Evolutionary conservation across 2,797 vertebrate species (phyloP).

Genomic region (Galaxias olidus): DNA sequence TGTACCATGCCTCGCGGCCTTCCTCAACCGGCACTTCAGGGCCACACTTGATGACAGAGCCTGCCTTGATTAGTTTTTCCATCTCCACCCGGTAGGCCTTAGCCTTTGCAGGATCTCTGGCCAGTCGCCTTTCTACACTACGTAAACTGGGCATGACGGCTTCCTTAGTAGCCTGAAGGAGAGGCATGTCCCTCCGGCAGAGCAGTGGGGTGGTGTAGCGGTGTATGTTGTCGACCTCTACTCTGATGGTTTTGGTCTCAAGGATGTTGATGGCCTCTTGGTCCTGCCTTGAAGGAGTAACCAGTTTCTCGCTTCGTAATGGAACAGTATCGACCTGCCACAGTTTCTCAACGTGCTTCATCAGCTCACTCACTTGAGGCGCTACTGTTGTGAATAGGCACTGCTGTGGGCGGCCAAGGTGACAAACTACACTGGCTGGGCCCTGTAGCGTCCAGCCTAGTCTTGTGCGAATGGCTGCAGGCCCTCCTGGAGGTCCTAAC

Average conservation of each 20-base stretch:
- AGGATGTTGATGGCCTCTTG: neutral
- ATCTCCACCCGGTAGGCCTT: neutral
- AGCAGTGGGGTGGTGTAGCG: neutral
- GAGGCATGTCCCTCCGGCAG: neutral
- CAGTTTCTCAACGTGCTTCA: neutral
- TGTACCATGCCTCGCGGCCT: no score
- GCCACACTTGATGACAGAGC: neutral
- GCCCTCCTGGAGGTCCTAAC: neutral
- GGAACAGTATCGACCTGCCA: conserved; percentile 2
- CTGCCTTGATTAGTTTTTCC: neutral
- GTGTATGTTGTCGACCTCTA: neutral
- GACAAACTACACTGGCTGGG: no score
- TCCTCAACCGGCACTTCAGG: neutral
- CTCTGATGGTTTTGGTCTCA: neutral
- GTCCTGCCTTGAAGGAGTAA: neutral
- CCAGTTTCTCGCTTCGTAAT: neutral
- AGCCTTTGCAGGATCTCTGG: neutral
- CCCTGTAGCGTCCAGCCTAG: no score
- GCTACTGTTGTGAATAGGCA: neutral
- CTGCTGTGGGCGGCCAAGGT: neutral
- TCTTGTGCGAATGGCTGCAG: no score
- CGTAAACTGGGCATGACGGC: neutral
- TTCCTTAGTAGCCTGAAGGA: neutral
- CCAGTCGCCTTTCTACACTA: neutral
- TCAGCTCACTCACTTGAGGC: no score